Percentiles rank a stretch among this genome's conserved stretches.
Evolutionary conservation across 2,888 invertebrate species (phyloP).

Genomic region (Ephialtes manifestator): DNA sequence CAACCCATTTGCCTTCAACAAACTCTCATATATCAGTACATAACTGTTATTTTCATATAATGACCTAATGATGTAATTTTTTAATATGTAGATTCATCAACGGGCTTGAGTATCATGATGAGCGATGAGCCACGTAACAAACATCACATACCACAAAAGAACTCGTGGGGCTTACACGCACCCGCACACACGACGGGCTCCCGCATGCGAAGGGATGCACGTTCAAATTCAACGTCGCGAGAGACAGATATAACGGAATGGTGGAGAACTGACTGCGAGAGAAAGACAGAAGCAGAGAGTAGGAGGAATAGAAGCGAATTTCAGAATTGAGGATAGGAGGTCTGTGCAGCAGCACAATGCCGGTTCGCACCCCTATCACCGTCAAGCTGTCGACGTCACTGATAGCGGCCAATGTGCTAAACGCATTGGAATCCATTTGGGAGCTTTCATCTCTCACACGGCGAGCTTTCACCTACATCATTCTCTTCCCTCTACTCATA

Average conservation of each 20-base stretch:
- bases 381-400: constrained; percentile 77
- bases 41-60: background rate
- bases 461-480: constrained; percentile 56
- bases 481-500: constrained; percentile 50
- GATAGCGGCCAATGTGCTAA: constrained; percentile 80
- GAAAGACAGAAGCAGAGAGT: constrained; percentile 12
- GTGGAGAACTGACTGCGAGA: constrained; percentile 13
- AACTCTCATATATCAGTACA: background rate
- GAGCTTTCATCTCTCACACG: constrained; percentile 66
- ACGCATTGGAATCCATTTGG: constrained; percentile 79
- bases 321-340: constrained; percentile 75
- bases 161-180: constrained; percentile 48
- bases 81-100: background rate
- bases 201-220: constrained; percentile 62
- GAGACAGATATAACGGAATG: constrained; percentile 57
- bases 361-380: constrained; percentile 79
- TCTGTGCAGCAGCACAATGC: constrained; percentile 76
- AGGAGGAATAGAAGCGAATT: constrained; percentile 64
- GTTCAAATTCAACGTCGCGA: constrained; percentile 62
- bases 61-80: background rate
- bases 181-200: constrained; percentile 47
- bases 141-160: constrained; percentile 32
- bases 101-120: background rate
- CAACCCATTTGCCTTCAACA: background rate
- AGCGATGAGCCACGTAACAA: constrained; percentile 11